phyloP scores from a whole-genome alignment of 2,888 invertebrate genomes.

The Drosophila pseudotakahashii region DNA sequence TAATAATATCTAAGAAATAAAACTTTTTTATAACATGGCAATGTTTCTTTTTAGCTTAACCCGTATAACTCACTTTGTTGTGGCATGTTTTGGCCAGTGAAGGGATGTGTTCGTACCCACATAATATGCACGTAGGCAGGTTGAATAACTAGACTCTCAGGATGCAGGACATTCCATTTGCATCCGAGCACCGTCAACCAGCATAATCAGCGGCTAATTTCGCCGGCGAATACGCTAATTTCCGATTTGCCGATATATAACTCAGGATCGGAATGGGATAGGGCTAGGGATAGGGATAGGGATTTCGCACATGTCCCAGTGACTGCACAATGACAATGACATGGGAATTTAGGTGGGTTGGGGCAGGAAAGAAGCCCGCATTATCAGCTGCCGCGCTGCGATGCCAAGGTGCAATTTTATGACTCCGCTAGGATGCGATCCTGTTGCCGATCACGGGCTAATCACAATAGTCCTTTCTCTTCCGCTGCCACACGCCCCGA shows the following conservation, averaged over 20 bases:
- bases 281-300: background rate
- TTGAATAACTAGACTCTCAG: background rate
- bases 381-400: slow-evolving; percentile 28
- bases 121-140: slow-evolving; percentile 12
- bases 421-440: slow-evolving; percentile 17
- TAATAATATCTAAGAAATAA: no score
- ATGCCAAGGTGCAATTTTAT: slow-evolving; percentile 39
- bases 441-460: slow-evolving; percentile 27
- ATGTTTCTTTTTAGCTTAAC: no score
- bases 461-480: slow-evolving; percentile 24
- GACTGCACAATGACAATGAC: slow-evolving; percentile 35
- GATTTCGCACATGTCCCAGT: slow-evolving; percentile 17
- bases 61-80: background rate
- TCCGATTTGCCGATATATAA: slow-evolving; percentile 1
- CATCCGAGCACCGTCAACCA: slow-evolving; percentile 13
- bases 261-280: background rate
- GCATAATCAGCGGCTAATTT: slow-evolving; percentile 40
- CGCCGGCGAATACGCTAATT: slow-evolving; percentile 37
- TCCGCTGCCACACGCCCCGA: slow-evolving; percentile 32
- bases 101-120: slow-evolving; percentile 1
- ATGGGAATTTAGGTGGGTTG: slow-evolving; percentile 10
- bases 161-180: slow-evolving; percentile 14
- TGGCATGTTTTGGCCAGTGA: background rate
- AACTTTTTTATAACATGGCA: no score
- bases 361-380: slow-evolving; percentile 19